Evolutionary conservation across 2,113 vertebrate species (phyloP), one percentile per base, ranked within the genome.

Genomic region (Gulo gulo): DNA sequence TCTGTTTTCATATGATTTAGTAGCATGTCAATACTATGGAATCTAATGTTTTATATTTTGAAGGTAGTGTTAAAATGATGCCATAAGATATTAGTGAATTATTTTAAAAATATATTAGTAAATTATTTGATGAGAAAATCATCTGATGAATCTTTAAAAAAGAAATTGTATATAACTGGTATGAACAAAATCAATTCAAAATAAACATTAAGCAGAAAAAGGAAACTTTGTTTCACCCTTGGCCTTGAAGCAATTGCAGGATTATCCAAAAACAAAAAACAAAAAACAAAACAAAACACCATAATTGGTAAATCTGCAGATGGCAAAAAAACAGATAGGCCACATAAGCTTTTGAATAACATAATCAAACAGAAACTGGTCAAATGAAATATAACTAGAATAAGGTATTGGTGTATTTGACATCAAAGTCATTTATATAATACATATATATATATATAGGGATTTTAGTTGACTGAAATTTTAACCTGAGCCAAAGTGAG

Each of bases 321-420:
- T 47, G n/a, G 24, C 45, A 80, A 81, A 90, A 79, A 80, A 78
- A 8, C 31, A 59, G 39, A 45, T 67, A 45, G 45, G 23, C 45
- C 16, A n/a, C 13, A n/a, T 29, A 73, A 78, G 59, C 8, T 59
- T 90, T 59, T 90, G 23, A 95, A 78, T 67, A 90, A 92, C 15
- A 52, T 11, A 36, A 94, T 84, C 55, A 86, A 85, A 31, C n/a
- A 98, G 87, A 94, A 96, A 50, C 52, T 34, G 34, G 8, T 36
- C 82, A 79, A 61, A 86, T 89, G 15, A 89, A 36, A 34, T 57
- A 24, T n/a, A 63, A 23, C 9, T n/a, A 34, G 20, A 94, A 74
- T 50, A 4, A 80, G 61, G 55, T 80, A 57, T 71, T 69, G 7
- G 67, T 7, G 7, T n/a, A 57, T 92, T 88, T 88, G 50, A 95